These are phyloP conservation scores for Ormia ochracea DNA, from an alignment of 2,888 invertebrate genomes.

Conservation along the genomic window DNA sequence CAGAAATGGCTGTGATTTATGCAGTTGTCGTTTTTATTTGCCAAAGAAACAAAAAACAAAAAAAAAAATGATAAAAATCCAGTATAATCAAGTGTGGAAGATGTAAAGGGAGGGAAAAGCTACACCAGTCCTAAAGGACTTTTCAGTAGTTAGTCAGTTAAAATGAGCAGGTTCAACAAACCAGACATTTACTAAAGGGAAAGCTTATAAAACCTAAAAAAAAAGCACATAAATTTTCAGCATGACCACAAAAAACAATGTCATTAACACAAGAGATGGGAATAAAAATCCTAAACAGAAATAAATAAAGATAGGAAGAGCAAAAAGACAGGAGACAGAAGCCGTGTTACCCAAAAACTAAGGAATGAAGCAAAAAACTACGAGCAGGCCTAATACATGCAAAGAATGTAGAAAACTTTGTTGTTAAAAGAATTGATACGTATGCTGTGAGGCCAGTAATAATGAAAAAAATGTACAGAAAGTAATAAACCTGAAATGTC, in stretches of 20 bases:
- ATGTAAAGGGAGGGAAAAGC: background rate
- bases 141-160: constrained; percentile 9
- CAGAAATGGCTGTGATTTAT: background rate
- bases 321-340: no score
- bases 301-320: no score
- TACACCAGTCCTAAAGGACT: constrained; percentile 25
- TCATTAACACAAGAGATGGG: constrained; percentile 23
- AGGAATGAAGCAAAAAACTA: no score
- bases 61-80: background rate
- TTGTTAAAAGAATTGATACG: no score
- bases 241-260: constrained; percentile 43
- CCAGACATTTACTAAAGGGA: constrained; percentile 45
- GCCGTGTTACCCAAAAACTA: no score
- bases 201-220: background rate
- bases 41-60: background rate
- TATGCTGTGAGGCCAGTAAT: no score
- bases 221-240: constrained; percentile 29
- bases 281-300: background rate
- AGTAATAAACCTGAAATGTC: no score
- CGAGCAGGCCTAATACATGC: no score
- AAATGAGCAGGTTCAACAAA: constrained; percentile 53
- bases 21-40: background rate
- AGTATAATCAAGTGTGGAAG: background rate
- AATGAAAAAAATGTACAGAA: no score
- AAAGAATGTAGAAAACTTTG: no score